These are phyloP conservation scores for Xanthorhoe spadicearia DNA, from an alignment of 2,888 invertebrate genomes.

Conservation along the genomic window DNA sequence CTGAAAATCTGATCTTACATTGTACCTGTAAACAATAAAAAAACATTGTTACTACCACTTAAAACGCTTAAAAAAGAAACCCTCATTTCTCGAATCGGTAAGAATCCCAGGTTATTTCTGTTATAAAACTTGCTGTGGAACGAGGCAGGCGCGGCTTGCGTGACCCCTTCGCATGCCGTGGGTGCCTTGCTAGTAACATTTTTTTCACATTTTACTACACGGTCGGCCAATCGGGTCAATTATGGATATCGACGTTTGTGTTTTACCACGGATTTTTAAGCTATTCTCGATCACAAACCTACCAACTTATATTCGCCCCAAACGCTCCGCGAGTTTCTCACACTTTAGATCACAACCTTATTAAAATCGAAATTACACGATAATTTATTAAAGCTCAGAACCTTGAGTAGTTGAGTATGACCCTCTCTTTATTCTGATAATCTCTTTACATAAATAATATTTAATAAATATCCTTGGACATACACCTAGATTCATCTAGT, in stretches of 20 bases:
- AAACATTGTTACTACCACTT: slow-evolving; percentile 2
- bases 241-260: slow-evolving; percentile 62
- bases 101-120: slow-evolving; percentile 58
- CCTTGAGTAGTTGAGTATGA: no score
- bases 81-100: slow-evolving; percentile 33
- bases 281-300: slow-evolving; percentile 9
- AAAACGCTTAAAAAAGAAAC: slow-evolving; percentile 27
- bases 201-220: slow-evolving; percentile 61
- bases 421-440: no score
- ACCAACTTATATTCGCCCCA: neutral
- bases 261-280: slow-evolving; percentile 33
- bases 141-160: slow-evolving; percentile 64
- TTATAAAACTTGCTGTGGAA: slow-evolving; percentile 48
- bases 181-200: slow-evolving; percentile 55
- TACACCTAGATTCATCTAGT: no score
- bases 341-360: no score
- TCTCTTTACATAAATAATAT: no score
- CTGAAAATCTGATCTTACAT: neutral
- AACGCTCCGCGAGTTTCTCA: neutral
- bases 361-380: no score
- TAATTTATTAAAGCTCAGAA: no score
- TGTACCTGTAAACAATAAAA: neutral
- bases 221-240: slow-evolving; percentile 52
- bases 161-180: slow-evolving; percentile 60
- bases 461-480: no score